Percentiles rank a stretch among this genome's conserved stretches.
Conservation (phyloP, 1,140 invertebrate genomes). For the Mizuhopecten yessoensis region DNA sequence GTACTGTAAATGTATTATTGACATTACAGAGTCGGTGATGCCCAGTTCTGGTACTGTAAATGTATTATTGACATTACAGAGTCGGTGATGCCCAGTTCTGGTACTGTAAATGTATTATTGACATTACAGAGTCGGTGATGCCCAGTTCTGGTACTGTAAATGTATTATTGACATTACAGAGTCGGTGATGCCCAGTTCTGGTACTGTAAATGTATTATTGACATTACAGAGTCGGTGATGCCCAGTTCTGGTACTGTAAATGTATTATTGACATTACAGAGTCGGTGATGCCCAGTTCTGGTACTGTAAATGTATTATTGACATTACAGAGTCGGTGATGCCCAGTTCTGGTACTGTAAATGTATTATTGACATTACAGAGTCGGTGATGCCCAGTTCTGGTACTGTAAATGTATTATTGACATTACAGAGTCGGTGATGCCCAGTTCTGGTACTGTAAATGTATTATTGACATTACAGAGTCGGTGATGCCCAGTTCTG, state of each 20-base stretch:
- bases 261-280: slow-evolving; percentile 84
- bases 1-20: slow-evolving; percentile 84
- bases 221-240: slow-evolving; percentile 90
- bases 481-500: slow-evolving; percentile 93
- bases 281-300: slow-evolving; percentile 93
- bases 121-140: slow-evolving; percentile 90
- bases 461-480: slow-evolving; percentile 84
- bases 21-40: slow-evolving; percentile 90
- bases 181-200: slow-evolving; percentile 93
- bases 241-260: slow-evolving; percentile 90
- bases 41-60: slow-evolving; percentile 90
- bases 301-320: slow-evolving; percentile 84
- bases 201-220: slow-evolving; percentile 84
- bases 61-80: slow-evolving; percentile 84
- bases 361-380: slow-evolving; percentile 84
- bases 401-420: slow-evolving; percentile 84
- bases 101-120: slow-evolving; percentile 84
- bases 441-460: slow-evolving; percentile 90
- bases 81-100: slow-evolving; percentile 93
- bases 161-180: slow-evolving; percentile 84
- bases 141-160: slow-evolving; percentile 90
- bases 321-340: slow-evolving; percentile 90
- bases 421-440: slow-evolving; percentile 90
- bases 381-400: slow-evolving; percentile 93
- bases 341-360: slow-evolving; percentile 90